Evolutionary conservation across 2,888 invertebrate species (phyloP).

Genomic region (Leucozona laternaria): DNA sequence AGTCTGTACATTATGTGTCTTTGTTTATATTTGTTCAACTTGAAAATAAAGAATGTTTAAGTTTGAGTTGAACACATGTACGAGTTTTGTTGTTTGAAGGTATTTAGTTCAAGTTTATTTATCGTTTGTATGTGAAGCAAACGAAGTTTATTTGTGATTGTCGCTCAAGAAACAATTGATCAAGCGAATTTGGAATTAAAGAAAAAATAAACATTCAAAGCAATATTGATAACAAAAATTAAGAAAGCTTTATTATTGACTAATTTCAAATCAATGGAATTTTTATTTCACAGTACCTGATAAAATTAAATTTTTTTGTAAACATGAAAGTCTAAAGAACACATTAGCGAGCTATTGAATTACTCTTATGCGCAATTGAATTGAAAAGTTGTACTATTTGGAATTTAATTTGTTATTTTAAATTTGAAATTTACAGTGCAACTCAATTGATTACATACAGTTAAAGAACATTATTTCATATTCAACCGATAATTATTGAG

Average conservation of each 20-base stretch:
- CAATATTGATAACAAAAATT: not conserved
- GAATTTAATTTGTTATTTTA: not conserved
- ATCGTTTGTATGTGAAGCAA: not conserved
- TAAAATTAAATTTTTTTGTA: not conserved
- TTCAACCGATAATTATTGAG: too few species aligned
- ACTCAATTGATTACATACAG: not conserved
- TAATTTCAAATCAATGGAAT: not conserved
- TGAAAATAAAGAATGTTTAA: conserved; percentile 2
- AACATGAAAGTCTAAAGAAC: not conserved
- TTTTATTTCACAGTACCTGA: not conserved
- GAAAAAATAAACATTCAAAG: not conserved
- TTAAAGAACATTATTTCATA: too few species aligned
- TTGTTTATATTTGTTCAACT: conserved; percentile 7
- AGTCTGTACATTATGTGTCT: not conserved
- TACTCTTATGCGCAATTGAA: not conserved
- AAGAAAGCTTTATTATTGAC: not conserved
- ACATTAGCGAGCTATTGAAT: not conserved
- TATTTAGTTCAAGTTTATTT: not conserved
- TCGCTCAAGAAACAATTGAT: not conserved
- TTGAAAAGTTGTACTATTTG: not conserved
- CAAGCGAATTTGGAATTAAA: not conserved
- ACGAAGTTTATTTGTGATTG: not conserved
- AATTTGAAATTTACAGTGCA: not conserved
- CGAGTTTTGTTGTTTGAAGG: not conserved
- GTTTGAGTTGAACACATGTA: not conserved